Evolutionary conservation across 1,140 invertebrate species (phyloP).

Genomic region (Xylocopa sonorina): DNA sequence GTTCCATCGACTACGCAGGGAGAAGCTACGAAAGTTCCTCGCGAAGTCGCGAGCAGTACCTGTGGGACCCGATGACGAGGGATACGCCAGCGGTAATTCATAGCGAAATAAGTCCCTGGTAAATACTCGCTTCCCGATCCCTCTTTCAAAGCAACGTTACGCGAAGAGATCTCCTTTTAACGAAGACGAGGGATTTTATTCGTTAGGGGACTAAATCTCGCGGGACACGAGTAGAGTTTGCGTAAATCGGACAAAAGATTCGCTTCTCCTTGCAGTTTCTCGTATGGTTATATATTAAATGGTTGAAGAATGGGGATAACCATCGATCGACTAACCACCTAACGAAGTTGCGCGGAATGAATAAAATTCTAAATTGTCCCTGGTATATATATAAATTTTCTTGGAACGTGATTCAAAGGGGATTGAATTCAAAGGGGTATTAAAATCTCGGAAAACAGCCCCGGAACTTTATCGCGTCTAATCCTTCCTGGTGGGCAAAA

Average conservation of each 20-base stretch:
- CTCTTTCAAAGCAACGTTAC: not conserved
- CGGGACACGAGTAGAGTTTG: not conserved
- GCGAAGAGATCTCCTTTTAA: not conserved
- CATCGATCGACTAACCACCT: no score
- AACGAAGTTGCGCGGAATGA: no score
- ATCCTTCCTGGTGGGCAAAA: not conserved
- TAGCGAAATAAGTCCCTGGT: slow-evolving; percentile 14
- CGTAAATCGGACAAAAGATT: not conserved
- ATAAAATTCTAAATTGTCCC: no score
- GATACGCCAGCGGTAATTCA: slow-evolving; percentile 14
- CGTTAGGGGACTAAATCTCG: not conserved
- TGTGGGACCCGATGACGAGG: not conserved
- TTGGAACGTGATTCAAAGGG: no score
- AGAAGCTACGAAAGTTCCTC: slow-evolving; percentile 9
- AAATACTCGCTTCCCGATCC: slow-evolving; percentile 25
- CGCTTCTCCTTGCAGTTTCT: no score
- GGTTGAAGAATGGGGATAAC: no score
- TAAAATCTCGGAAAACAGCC: no score
- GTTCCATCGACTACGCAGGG: not conserved
- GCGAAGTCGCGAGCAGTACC: not conserved
- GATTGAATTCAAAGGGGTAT: no score
- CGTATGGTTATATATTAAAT: no score
- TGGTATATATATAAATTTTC: no score
- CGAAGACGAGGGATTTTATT: not conserved
- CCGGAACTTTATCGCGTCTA: not conserved